These are phyloP conservation scores for Orthosia gothica DNA, from an alignment of 2,888 invertebrate genomes.

Conservation along the genomic window DNA sequence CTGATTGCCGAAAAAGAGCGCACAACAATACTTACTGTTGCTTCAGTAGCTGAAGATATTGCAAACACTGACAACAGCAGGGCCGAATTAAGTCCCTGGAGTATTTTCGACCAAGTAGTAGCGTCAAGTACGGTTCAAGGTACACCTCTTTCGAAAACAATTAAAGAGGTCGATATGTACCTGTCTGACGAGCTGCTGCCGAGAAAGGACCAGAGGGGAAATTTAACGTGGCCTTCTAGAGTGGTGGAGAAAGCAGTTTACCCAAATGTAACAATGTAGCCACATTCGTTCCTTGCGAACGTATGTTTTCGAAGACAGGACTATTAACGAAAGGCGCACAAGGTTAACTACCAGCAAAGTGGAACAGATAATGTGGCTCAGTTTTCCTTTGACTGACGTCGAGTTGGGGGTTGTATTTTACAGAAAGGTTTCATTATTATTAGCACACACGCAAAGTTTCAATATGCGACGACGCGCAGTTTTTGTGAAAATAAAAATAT, in stretches of 20 bases:
- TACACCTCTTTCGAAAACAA: not conserved
- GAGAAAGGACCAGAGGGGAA: not conserved
- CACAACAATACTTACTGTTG: not conserved
- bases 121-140: not conserved
- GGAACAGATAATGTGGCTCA: constrained; percentile 11
- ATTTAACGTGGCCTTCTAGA: not conserved
- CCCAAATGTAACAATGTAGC: constrained; percentile 5
- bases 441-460: too few species aligned
- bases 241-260: constrained; percentile 8
- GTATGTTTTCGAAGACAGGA: constrained; percentile 4
- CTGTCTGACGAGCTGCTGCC: not conserved
- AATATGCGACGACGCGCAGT: too few species aligned
- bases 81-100: not conserved
- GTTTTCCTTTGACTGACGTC: too few species aligned
- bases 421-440: too few species aligned
- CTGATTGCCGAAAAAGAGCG: not conserved
- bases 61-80: not conserved
- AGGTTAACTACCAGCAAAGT: not conserved
- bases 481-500: too few species aligned
- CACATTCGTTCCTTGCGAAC: not conserved
- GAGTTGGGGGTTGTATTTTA: too few species aligned
- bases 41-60: too few species aligned
- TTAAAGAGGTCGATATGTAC: constrained; percentile 8
- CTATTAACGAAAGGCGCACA: not conserved
- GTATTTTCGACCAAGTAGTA: not conserved